A percentile compares a stretch with the other conserved stretches of the same genome.
phyloP scores from a whole-genome alignment of 2,888 invertebrate genomes.

The Siphlonurus alternatus region DNA sequence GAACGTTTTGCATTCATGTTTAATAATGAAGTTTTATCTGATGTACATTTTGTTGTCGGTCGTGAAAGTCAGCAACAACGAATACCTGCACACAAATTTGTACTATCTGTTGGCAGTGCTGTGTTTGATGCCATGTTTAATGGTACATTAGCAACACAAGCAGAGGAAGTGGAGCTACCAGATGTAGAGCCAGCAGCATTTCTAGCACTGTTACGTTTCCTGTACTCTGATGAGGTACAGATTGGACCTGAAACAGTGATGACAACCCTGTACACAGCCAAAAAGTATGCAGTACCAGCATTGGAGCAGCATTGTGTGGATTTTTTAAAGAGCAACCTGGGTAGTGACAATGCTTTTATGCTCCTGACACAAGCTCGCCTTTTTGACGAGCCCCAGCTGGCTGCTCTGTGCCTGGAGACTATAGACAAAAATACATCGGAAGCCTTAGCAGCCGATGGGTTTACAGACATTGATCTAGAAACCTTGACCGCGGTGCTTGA shows the following conservation, averaged over 20 bases:
- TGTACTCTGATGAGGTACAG: constrained; percentile 67
- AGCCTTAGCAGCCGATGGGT: constrained; percentile 61
- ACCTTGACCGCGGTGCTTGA: constrained; percentile 59
- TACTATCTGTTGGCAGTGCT: constrained; percentile 63
- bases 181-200: constrained; percentile 75
- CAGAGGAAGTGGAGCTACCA: constrained; percentile 58
- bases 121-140: constrained; percentile 81
- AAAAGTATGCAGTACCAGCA: constrained; percentile 72
- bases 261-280: constrained; percentile 72
- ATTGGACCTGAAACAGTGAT: constrained; percentile 75
- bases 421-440: constrained; percentile 72
- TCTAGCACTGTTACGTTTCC: constrained; percentile 49
- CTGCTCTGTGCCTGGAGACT: constrained; percentile 62
- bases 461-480: constrained; percentile 64
- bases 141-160: constrained; percentile 49
- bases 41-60: constrained; percentile 65
- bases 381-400: constrained; percentile 67
- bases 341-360: constrained; percentile 69
- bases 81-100: constrained; percentile 65
- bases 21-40: constrained; percentile 46
- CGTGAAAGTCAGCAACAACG: constrained; percentile 46
- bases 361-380: constrained; percentile 58
- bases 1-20: constrained; percentile 54
- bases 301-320: constrained; percentile 70
- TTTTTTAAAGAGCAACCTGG: constrained; percentile 52